phyloP scores from a whole-genome alignment of 2,888 invertebrate genomes.

The Portevinia maculata region DNA sequence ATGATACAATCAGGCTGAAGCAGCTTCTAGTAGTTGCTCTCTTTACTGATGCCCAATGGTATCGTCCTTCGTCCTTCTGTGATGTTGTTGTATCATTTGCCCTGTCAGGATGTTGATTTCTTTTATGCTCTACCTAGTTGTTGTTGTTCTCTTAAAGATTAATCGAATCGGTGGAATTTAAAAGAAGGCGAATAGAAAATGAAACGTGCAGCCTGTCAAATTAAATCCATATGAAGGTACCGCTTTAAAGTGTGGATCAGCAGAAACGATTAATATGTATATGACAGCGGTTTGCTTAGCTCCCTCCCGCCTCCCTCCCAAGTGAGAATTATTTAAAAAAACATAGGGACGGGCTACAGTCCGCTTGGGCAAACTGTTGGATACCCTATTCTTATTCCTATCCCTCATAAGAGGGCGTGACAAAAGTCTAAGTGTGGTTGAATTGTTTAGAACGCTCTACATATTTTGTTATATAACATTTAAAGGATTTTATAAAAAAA shows the following conservation, averaged over 20 bases:
- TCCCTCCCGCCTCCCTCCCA: neutral
- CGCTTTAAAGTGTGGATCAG: conserved; percentile 8
- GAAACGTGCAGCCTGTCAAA: conserved; percentile 16
- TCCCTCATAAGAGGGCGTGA: too few relatives aligned
- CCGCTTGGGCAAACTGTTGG: too few relatives aligned
- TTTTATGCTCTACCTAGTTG: conserved; percentile 40
- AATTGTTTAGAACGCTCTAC: too few relatives aligned
- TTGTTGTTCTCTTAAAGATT: conserved; percentile 33
- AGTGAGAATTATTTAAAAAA: conserved; percentile 7
- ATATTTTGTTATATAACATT: too few relatives aligned
- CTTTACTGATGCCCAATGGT: conserved; percentile 33
- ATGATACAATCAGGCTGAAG: conserved; percentile 6
- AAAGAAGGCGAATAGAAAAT: conserved; percentile 32
- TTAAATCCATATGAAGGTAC: neutral
- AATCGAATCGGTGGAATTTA: conserved; percentile 41
- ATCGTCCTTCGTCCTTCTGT: conserved; percentile 8
- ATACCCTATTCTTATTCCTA: too few relatives aligned
- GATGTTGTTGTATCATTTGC: conserved; percentile 52
- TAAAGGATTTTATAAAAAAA: too few relatives aligned
- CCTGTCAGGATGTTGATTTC: conserved; percentile 57
- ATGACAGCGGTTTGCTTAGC: conserved; percentile 2
- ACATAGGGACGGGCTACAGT: too few relatives aligned
- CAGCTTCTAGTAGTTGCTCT: conserved; percentile 18
- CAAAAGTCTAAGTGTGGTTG: too few relatives aligned
- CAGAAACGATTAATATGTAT: conserved; percentile 1